Evolutionary conservation across 2,797 vertebrate species (phyloP), one percentile per base, ranked within the genome.

Genomic region (Leptodactylus fallax): DNA sequence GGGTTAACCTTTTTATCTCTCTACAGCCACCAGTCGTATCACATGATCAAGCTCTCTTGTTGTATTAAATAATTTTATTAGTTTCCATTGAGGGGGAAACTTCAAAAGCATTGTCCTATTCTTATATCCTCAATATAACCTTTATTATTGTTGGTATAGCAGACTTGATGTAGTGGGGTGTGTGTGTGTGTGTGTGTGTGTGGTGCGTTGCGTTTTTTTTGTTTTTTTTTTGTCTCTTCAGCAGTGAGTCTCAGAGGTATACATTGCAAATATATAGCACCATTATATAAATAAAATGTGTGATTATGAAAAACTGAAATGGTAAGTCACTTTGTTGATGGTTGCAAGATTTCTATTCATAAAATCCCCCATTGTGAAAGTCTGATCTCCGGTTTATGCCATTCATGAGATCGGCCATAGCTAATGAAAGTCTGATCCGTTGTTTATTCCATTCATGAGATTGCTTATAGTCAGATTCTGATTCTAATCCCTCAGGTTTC

Each of bases 401-500:
- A 60, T 60, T 27, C 10, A 23, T 74, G 55, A 47, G 51, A 61
- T 82, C 10, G 47, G 45, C 21, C 61, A 53, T 25, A 65, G 80
- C 55, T 61, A 36, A 60, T 81, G 45, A 17, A 65, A 17, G 79
- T 49, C 79, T 65, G 60, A 81, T 81, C 60, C 21, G 58, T 23
- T 63, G 60, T 81, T 45, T 21, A 81, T 81, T 61, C 77, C 25
- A 58, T 58, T 79, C 21, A 58, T 84, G 69, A 47, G 51, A 61
- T 67, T 19, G 61, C 45, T 19, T n/a, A 8, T 65, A 25, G 61
- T 76, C 56, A 21, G 12, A n/a, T 60, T 61, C 72, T 53, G 2
- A 51, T 77, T 53, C 51, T 84, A 76, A 84, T 76, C 79, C 82
- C 51, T 45, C 67, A 49, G 47, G 69, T 71, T 69, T 80, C 36